Percentiles rank a stretch among this genome's conserved stretches.
phyloP scores from a whole-genome alignment of 2,888 invertebrate genomes.

The Cynaeus angustus region DNA sequence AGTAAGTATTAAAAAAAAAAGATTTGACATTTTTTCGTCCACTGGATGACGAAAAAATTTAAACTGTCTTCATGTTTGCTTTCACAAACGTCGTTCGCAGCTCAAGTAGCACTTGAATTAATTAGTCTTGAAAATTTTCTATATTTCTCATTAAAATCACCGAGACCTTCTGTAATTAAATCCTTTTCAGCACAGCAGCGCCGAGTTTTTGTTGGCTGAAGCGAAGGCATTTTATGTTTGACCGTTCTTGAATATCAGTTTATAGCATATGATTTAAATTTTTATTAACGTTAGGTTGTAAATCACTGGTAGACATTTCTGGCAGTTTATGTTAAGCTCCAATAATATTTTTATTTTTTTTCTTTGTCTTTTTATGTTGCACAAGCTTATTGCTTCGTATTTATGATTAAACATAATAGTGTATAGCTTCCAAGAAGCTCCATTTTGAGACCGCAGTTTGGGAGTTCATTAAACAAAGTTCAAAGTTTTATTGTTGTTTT shows the following conservation, averaged over 20 bases:
- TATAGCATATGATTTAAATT: constrained; percentile 70
- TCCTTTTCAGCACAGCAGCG: constrained; percentile 7
- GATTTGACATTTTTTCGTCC: too few species aligned
- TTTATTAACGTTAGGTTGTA: constrained; percentile 66
- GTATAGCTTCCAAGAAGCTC: constrained; percentile 36
- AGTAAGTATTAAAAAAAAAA: constrained; percentile 90
- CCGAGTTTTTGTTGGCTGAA: constrained; percentile 23
- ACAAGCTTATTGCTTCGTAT: constrained; percentile 34
- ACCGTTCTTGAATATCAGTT: constrained; percentile 62
- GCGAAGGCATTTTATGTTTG: constrained; percentile 41
- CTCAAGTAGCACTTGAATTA: too few species aligned
- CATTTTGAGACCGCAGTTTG: constrained; percentile 23
- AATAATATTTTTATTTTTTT: constrained; percentile 46
- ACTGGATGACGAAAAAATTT: too few species aligned
- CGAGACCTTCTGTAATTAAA: not conserved
- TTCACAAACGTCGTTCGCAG: too few species aligned
- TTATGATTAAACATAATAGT: constrained; percentile 38
- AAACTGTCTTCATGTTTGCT: too few species aligned
- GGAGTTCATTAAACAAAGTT: constrained; percentile 18
- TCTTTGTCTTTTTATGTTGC: constrained; percentile 46
- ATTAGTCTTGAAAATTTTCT: too few species aligned
- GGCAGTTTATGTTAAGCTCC: constrained; percentile 53
- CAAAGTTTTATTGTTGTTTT: not conserved
- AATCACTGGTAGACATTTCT: constrained; percentile 64
- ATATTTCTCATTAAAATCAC: not conserved